phyloP scores from a whole-genome alignment of 2,113 vertebrate species.

The Melanotaenia duboulayi region DNA sequence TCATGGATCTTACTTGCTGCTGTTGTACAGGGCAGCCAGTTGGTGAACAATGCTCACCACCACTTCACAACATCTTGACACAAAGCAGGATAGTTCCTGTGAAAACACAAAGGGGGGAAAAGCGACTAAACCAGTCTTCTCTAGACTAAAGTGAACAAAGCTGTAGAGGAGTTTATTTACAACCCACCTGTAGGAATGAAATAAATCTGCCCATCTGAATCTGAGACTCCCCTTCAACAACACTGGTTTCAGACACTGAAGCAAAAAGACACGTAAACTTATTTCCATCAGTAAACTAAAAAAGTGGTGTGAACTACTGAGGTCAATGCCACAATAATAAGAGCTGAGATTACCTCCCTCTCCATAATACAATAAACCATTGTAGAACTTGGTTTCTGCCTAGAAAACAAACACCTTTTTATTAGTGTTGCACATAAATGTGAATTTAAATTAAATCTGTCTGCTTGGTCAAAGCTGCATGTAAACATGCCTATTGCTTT shows the following conservation, averaged over 20 bases:
- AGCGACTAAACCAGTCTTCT: not conserved
- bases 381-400: conserved; percentile 99
- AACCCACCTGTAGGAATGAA: conserved; percentile 94
- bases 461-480: not conserved
- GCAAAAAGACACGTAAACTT: conserved; percentile 20
- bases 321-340: not conserved
- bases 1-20: conserved; percentile 89
- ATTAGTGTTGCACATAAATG: not conserved
- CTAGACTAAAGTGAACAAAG: not conserved
- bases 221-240: conserved; percentile 95
- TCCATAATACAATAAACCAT: conserved; percentile 96
- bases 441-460: not conserved
- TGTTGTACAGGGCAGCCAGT: conserved; percentile 94
- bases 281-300: not conserved
- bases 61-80: conserved; percentile 95
- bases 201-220: conserved; percentile 98
- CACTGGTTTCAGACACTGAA: conserved; percentile 90
- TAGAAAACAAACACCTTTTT: conserved; percentile 62
- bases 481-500: too few relatives aligned
- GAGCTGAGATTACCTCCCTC: conserved; percentile 90
- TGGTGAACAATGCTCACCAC: conserved; percentile 96
- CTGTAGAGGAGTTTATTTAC: not conserved
- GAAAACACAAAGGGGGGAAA: not conserved
- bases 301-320: not conserved
- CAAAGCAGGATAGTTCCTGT: conserved; percentile 98